Conservation (phyloP, 2,888 invertebrate species). For the Meloe dianella region DNA sequence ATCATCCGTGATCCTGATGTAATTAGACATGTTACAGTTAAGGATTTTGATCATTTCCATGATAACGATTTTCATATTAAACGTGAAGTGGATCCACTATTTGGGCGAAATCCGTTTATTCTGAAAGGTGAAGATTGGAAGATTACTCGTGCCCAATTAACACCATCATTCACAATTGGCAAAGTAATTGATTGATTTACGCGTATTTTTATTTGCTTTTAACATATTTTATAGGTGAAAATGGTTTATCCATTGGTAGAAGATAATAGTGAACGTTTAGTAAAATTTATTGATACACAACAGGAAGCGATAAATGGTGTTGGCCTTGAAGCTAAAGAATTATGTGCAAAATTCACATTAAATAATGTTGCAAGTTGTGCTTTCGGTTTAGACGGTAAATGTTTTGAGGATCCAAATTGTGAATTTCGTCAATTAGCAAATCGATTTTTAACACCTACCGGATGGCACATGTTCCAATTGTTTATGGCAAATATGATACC, state of each 20-base stretch:
- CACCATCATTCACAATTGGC: conserved; percentile 61
- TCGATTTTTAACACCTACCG: conserved; percentile 31
- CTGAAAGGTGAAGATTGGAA: conserved; percentile 62
- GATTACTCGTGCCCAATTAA: conserved; percentile 59
- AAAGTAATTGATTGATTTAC: conserved; percentile 58
- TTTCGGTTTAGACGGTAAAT: conserved; percentile 58
- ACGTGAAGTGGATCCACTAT: conserved; percentile 59
- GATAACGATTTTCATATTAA: conserved; percentile 55
- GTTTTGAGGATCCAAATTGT: conserved; percentile 47
- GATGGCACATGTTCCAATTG: conserved; percentile 5
- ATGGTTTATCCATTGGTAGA: conserved; percentile 48
- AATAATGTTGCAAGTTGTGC: conserved; percentile 60
- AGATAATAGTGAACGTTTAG: conserved; percentile 57
- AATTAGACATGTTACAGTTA: conserved; percentile 49
- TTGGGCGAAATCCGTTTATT: conserved; percentile 60
- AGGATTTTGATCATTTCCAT: conserved; percentile 53
- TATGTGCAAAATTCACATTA: conserved; percentile 42
- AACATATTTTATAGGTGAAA: background rate
- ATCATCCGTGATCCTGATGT: conserved; percentile 53
- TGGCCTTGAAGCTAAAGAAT: conserved; percentile 55
- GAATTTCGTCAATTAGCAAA: conserved; percentile 43
- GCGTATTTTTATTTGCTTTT: no score
- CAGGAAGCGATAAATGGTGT: conserved; percentile 44
- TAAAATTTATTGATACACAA: conserved; percentile 53
- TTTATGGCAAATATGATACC: conserved; percentile 24